Evolutionary conservation across 2,113 vertebrate species (phyloP).

Genomic region (Oryzias woworae): DNA sequence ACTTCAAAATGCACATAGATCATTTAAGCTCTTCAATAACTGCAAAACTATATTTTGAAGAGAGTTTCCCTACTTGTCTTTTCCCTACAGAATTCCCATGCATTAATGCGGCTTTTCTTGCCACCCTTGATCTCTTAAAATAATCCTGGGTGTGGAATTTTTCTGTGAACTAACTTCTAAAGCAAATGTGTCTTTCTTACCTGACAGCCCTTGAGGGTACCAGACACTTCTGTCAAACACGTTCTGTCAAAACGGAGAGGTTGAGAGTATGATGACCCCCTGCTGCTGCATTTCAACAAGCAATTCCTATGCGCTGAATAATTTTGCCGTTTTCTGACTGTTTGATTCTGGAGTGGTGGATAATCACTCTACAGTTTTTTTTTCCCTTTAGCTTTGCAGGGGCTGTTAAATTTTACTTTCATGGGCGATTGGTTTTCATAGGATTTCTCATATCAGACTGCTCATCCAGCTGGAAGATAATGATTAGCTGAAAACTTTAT

Average conservation of each 20-base stretch:
- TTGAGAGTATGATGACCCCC: constrained; percentile 15
- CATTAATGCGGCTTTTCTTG: constrained; percentile 7
- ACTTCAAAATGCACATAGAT: neutral
- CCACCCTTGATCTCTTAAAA: neutral
- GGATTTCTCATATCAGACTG: constrained; percentile 25
- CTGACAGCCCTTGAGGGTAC: constrained; percentile 1
- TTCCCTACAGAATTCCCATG: constrained; percentile 2
- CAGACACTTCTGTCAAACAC: constrained; percentile 18
- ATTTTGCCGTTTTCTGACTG: constrained; percentile 20
- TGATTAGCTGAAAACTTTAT: constrained; percentile 26
- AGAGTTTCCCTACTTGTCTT: constrained; percentile 2
- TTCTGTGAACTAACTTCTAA: constrained; percentile 8
- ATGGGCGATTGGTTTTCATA: constrained; percentile 14
- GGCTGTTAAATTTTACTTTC: constrained; percentile 1
- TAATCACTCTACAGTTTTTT: constrained; percentile 1
- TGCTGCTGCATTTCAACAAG: constrained; percentile 42
- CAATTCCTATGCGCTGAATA: constrained; percentile 3
- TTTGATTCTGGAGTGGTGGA: constrained; percentile 18
- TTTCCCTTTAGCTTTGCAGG: constrained; percentile 7
- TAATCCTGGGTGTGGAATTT: constrained; percentile 1
- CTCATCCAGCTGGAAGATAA: constrained; percentile 26
- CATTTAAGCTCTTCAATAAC: constrained; percentile 1
- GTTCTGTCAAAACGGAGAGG: constrained; percentile 12
- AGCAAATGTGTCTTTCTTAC: constrained; percentile 10
- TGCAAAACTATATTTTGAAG: neutral